Percentiles rank a stretch among this genome's conserved stretches.
These are phyloP conservation scores for Palythoa grandiflora DNA, from an alignment of 92 coral and sea anemone species.

Conservation along the genomic window DNA sequence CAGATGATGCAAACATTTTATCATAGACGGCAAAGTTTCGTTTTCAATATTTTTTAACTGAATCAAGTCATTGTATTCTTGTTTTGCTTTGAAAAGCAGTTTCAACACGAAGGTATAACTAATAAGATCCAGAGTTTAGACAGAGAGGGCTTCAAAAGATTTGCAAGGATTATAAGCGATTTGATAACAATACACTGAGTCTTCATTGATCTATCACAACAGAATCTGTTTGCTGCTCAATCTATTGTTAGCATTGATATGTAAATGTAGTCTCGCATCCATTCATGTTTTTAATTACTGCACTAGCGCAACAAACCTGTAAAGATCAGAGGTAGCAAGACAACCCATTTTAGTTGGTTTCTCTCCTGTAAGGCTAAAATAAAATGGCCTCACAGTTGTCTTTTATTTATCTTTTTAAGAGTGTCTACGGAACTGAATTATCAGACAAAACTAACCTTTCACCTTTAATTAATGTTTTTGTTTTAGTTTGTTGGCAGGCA, in stretches of 20 bases:
- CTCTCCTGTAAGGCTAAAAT: neutral
- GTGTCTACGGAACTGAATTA: neutral
- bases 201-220: constrained; percentile 5
- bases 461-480: neutral
- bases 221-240: neutral
- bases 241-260: constrained; percentile 32
- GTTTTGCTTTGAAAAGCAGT: neutral
- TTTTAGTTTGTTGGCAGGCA: constrained; percentile 27
- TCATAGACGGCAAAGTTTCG: neutral
- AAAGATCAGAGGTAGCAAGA: neutral
- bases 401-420: neutral
- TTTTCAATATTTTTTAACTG: neutral
- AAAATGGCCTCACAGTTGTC: neutral
- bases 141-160: neutral
- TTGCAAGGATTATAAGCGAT: neutral
- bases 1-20: neutral
- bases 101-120: constrained; percentile 35
- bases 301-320: neutral
- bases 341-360: neutral
- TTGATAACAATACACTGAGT: neutral
- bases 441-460: constrained; percentile 26
- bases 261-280: constrained; percentile 1
- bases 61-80: neutral
- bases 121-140: neutral
- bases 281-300: neutral